These are phyloP conservation scores for Furcifer pardalis DNA, from an alignment of 2,797 vertebrate genomes.

Conservation along the genomic window DNA sequence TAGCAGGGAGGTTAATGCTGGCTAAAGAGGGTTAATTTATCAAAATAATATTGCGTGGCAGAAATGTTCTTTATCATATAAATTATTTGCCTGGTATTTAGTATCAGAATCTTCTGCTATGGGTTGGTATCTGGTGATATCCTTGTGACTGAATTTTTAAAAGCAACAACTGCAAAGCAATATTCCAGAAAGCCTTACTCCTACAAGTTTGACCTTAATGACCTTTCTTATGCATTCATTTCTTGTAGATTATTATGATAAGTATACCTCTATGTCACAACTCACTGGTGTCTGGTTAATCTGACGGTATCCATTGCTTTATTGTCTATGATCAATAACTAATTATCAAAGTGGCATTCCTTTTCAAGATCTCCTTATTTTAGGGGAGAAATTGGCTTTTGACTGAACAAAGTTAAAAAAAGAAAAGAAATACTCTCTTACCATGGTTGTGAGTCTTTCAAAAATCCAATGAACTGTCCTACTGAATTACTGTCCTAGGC, in stretches of 20 bases:
- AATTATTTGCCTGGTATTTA: slow-evolving; percentile 29
- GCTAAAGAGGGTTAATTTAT: slow-evolving; percentile 73
- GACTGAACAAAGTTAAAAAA: slow-evolving; percentile 79
- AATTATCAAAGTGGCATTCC: slow-evolving; percentile 96
- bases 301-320: slow-evolving; percentile 82
- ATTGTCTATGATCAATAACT: slow-evolving; percentile 98
- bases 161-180: slow-evolving; percentile 10
- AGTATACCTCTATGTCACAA: slow-evolving; percentile 85
- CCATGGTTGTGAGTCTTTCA: slow-evolving; percentile 88
- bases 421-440: slow-evolving; percentile 84
- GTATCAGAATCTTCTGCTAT: slow-evolving; percentile 19
- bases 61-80: slow-evolving; percentile 34
- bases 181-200: slow-evolving; percentile 48
- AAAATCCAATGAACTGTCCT: slow-evolving; percentile 87
- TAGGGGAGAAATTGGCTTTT: slow-evolving; percentile 85
- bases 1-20: slow-evolving; percentile 68
- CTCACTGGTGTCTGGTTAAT: slow-evolving; percentile 91
- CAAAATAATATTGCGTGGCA: slow-evolving; percentile 67
- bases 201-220: slow-evolving; percentile 50
- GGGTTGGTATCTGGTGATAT: not conserved
- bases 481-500: slow-evolving; percentile 91
- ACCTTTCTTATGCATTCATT: slow-evolving; percentile 64
- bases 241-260: slow-evolving; percentile 81
- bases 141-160: slow-evolving; percentile 41
- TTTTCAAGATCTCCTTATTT: slow-evolving; percentile 86